Conservation (phyloP, 2,113 vertebrate genomes). For the Silurus meridionalis region DNA sequence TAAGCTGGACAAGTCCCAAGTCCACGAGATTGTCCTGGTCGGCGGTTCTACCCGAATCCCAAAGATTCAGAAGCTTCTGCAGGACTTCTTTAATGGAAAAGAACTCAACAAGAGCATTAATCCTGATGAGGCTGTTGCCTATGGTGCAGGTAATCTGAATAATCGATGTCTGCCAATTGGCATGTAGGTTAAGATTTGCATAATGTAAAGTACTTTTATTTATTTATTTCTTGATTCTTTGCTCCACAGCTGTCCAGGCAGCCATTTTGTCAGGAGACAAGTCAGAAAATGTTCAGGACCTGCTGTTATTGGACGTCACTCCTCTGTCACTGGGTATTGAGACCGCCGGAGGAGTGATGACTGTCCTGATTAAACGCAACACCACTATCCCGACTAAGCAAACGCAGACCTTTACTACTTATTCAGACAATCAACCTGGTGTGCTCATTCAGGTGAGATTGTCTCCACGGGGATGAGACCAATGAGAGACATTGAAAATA, state of each 20-base stretch:
- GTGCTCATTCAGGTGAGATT: slow-evolving; percentile 71
- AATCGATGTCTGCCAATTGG: slow-evolving; percentile 40
- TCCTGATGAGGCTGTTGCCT: slow-evolving; percentile 73
- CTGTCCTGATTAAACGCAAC: slow-evolving; percentile 73
- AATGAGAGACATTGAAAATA: not conserved
- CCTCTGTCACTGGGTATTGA: slow-evolving; percentile 76
- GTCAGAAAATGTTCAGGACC: slow-evolving; percentile 74
- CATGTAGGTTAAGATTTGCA: not conserved
- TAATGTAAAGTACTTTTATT: not conserved
- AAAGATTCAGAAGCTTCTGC: slow-evolving; percentile 73
- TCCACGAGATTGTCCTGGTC: slow-evolving; percentile 67
- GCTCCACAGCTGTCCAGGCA: slow-evolving; percentile 71
- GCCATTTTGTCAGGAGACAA: slow-evolving; percentile 75
- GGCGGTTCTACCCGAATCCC: slow-evolving; percentile 74
- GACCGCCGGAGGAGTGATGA: slow-evolving; percentile 77
- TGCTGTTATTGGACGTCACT: slow-evolving; percentile 75
- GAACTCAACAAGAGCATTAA: slow-evolving; percentile 72
- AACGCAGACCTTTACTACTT: slow-evolving; percentile 73
- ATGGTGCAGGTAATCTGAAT: slow-evolving; percentile 68
- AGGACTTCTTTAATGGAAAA: slow-evolving; percentile 73
- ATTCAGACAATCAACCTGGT: slow-evolving; percentile 73
- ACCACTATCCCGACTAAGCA: slow-evolving; percentile 76
- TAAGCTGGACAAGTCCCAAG: slow-evolving; percentile 69
- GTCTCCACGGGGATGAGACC: not conserved
- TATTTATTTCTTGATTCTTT: slow-evolving; percentile 8